Conservation (phyloP, 2,888 invertebrate genomes). For the Rotaria macrura region DNA sequence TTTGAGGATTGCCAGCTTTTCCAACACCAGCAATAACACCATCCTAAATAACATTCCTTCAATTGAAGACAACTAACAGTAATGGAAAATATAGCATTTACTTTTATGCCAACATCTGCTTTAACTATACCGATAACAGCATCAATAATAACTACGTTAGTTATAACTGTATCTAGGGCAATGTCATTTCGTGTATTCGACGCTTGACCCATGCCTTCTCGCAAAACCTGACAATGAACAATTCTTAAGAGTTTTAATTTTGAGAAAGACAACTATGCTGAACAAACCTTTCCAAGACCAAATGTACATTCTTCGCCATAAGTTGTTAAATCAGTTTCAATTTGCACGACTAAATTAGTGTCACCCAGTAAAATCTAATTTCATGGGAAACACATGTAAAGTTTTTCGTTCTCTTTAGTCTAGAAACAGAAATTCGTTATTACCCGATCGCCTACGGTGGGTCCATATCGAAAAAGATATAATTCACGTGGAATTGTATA, state of each 20-base stretch:
- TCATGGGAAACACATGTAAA: not conserved
- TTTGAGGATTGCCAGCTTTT: conserved; percentile 47
- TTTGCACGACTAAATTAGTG: conserved; percentile 43
- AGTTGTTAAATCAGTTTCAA: conserved; percentile 43
- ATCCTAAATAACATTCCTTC: conserved; percentile 38
- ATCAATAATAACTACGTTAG: conserved; percentile 46
- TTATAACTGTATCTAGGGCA: conserved; percentile 45
- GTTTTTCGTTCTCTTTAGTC: too few species aligned
- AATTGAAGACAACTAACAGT: not conserved
- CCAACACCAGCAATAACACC: conserved; percentile 44
- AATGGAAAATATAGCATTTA: conserved; percentile 34
- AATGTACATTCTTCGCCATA: conserved; percentile 48
- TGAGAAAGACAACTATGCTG: not conserved
- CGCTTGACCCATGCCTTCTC: conserved; percentile 48
- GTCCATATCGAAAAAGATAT: conserved; percentile 43
- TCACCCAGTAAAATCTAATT: conserved; percentile 34
- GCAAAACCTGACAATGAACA: conserved; percentile 39
- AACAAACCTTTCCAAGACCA: conserved; percentile 46
- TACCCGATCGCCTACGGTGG: conserved; percentile 46
- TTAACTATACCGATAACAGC: conserved; percentile 44
- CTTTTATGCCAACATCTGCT: conserved; percentile 48
- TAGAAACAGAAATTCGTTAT: not conserved
- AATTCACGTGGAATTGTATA: conserved; percentile 37
- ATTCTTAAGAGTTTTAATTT: not conserved
- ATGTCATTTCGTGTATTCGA: conserved; percentile 38